A percentile compares a stretch with the other conserved stretches of the same genome.
phyloP scores from a whole-genome alignment of 2,113 vertebrate species.

The Tragulus kanchil region DNA sequence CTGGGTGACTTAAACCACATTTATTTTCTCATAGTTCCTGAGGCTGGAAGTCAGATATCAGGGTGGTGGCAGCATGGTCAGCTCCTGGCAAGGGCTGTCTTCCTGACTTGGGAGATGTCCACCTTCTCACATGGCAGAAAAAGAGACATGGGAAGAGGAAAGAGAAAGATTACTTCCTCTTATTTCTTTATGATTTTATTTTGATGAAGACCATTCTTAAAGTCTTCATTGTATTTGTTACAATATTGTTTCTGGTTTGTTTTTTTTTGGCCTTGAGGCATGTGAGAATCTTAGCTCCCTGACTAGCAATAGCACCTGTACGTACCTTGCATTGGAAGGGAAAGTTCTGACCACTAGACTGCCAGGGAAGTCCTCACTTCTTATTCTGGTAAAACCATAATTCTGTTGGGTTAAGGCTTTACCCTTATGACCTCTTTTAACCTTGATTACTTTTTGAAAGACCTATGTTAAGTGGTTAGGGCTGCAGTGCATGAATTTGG shows the following conservation, averaged over 20 bases:
- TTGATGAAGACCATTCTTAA: not conserved
- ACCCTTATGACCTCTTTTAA: not conserved
- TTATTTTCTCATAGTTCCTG: not conserved
- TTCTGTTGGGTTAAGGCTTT: not conserved
- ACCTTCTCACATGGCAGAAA: not conserved
- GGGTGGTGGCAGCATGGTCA: not conserved
- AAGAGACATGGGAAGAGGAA: not conserved
- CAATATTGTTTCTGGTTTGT: not conserved
- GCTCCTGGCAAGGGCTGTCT: not conserved
- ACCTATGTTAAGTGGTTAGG: not conserved
- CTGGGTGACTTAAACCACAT: not conserved
- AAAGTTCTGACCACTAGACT: not conserved
- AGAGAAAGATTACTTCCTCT: not conserved
- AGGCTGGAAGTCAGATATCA: not conserved
- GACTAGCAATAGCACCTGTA: not conserved
- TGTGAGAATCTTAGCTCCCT: not conserved
- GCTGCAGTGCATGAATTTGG: accelerated
- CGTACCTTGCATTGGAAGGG: not conserved
- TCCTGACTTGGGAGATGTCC: not conserved
- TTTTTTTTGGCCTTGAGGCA: not conserved
- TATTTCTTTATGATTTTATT: not conserved
- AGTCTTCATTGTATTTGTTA: not conserved
- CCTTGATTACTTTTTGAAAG: not conserved
- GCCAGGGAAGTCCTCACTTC: not conserved
- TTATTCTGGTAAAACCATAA: not conserved